Evolutionary conservation across 2,888 invertebrate species (phyloP).

Genomic region (Choreutis nemorana): DNA sequence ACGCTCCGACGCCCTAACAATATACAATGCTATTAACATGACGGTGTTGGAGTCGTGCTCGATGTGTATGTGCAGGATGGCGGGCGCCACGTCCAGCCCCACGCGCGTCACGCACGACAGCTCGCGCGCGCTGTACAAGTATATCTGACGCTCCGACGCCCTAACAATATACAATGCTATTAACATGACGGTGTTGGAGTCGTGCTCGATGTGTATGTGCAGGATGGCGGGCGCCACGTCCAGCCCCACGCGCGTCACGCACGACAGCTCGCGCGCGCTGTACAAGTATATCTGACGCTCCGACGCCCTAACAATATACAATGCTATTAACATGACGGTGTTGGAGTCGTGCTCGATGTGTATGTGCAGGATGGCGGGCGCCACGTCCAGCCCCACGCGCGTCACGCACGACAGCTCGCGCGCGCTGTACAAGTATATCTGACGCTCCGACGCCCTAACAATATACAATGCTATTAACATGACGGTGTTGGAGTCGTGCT

Average conservation of each 20-base stretch:
- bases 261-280: conserved; percentile 71
- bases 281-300: conserved; percentile 88
- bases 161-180: conserved; percentile 54
- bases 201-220: conserved; percentile 93
- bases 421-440: conserved; percentile 80
- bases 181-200: no score
- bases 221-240: conserved; percentile 94
- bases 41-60: conserved; percentile 96
- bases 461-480: no score
- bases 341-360: conserved; percentile 95
- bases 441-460: conserved; percentile 83
- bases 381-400: conserved; percentile 85
- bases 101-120: conserved; percentile 78
- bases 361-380: conserved; percentile 91
- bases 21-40: no score
- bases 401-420: conserved; percentile 76
- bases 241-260: conserved; percentile 79
- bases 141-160: conserved; percentile 87
- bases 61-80: conserved; percentile 90
- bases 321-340: no score
- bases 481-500: conserved; percentile 95
- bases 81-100: conserved; percentile 89
- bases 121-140: conserved; percentile 77
- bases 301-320: conserved; percentile 71
- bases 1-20: conserved; percentile 80